Base-by-base conservation (phyloP, 2,113 vertebrate genomes). In the Cyrtonyx montezumae region DNA sequence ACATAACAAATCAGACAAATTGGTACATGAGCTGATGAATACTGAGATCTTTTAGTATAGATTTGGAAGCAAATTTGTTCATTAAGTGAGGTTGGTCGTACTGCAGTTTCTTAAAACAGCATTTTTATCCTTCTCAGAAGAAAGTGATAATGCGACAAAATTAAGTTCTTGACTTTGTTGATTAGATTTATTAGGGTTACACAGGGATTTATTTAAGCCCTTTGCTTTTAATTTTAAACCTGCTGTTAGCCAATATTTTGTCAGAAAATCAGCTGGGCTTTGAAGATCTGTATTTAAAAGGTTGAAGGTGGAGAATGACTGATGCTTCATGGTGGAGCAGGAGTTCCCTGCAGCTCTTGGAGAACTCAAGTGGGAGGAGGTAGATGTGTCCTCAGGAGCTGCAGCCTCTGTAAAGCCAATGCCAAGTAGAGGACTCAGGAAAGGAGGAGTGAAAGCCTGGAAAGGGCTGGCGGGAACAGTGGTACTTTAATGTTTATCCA, bases 191-290 rank as follows among this genome's bases (percentile, higher is more conserved):
- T 73, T n/a, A 37, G 2, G 2, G 8, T 42, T 75, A 68, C 73
- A 45, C 40, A 48, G 51, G 25, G 30, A 68, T 46, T 25, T 73
- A 43, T 43, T 90, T 63, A 78, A 49, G 32, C 4, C 3, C 17
- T 66, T 65, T 32, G 7, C 18, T 88, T 94, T 84, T 80, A 9
- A 63, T 92, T 86, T 94, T 46, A 78, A 79, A 49, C 25, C 30
- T 77, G 25, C 34, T 73, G 23, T 63, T 53, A 59, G 18, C 21
- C 32, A 13, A 20, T 61, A 78, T 68, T 75, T 32, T 73, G 56
- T 70, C 37, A 77, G 48, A 76, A 90, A 79, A 70, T 14, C 11
- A 11, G 2, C 63, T 77, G 19, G 5, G 13, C 48, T 8, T 7
- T 19, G 46, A 58, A 26, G 5, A 3, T 23, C 86, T 63, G 8